A percentile compares a stretch with the other conserved stretches of the same genome.
These are phyloP conservation scores for Burhinus bistriatus DNA, from an alignment of 2,113 vertebrate species.

Conservation along the genomic window DNA sequence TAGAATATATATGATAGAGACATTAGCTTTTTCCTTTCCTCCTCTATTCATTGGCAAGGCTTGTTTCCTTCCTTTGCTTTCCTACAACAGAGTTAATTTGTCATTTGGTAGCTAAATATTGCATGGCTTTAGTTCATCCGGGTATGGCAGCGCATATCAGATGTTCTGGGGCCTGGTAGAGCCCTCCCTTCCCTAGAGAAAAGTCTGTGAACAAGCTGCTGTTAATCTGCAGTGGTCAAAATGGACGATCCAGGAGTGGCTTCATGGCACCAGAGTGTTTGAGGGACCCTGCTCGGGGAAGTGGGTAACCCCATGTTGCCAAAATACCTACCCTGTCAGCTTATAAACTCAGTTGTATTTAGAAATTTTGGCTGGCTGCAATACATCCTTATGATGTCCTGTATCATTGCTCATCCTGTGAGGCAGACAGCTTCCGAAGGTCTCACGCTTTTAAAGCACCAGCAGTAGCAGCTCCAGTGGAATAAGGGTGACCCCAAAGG, in stretches of 20 bases:
- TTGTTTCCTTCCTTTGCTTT: not conserved
- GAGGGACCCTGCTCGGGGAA: not conserved
- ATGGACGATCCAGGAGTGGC: not conserved
- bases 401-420: accelerated
- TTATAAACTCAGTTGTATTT: not conserved
- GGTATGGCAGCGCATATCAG: accelerated
- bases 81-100: not conserved
- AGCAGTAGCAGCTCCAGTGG: not conserved
- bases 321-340: not conserved
- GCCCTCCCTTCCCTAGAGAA: accelerated
- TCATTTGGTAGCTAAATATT: not conserved
- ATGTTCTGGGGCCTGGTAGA: not conserved
- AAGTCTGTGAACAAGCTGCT: not conserved
- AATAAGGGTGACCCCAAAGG: not conserved
- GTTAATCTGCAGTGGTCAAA: not conserved
- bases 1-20: not conserved
- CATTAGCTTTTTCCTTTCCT: not conserved
- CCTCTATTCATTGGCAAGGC: not conserved
- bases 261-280: not conserved
- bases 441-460: accelerated
- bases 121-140: not conserved
- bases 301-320: accelerated
- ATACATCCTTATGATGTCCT: not conserved
- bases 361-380: not conserved
- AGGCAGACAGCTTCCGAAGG: not conserved